Evolutionary conservation across 2,797 vertebrate genomes (phyloP), one percentile per base, ranked within the genome.

Genomic region (Pseudomugil gertrudae): DNA sequence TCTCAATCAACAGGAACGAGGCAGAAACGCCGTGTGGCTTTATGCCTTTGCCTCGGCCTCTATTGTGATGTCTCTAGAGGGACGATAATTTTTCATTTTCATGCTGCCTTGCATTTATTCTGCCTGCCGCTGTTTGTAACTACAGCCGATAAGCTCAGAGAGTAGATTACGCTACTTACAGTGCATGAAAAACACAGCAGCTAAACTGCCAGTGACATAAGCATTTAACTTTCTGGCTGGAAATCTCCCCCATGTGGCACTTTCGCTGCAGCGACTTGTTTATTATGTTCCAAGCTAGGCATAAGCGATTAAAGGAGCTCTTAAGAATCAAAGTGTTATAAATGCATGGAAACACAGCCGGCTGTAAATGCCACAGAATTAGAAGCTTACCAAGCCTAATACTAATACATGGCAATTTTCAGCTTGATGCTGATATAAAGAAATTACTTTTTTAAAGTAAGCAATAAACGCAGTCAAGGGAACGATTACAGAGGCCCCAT

Each of bases 271-370:
- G 95, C 93, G 90, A 95, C 93, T 97, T 98, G 96, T 97, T 98
- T 98, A 98, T 98, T 98, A 98, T 96, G 96, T 96, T 96, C 94
- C 77, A 88, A 95, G 95, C 96, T 93, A 93, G 94, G 95, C 95
- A 94, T 96, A 96, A 97, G 95, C 96, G 96, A 98, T 99, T 98
- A 97, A 97, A 96, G 94, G 91, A 95, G 95, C 95, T 96, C 94
- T 96, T 96, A 96, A 96, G 95, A 98, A 97, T 96, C 95, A 96
- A 96, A 96, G 96, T 93, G 95, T 98, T 98, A 96, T 96, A 98
- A 98, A 98, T 98, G 96, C 96, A 98, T 98, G 95, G 95, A 96
- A 98, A 98, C 96, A 97, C 95, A 96, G 95, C 94, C 92, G 95
- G 96, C 96, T 96, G 96, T 96, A 98, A 96, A 99, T 96, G 96